Conservation (phyloP, 1,140 invertebrate species). For the Drosophila pectinifera region DNA sequence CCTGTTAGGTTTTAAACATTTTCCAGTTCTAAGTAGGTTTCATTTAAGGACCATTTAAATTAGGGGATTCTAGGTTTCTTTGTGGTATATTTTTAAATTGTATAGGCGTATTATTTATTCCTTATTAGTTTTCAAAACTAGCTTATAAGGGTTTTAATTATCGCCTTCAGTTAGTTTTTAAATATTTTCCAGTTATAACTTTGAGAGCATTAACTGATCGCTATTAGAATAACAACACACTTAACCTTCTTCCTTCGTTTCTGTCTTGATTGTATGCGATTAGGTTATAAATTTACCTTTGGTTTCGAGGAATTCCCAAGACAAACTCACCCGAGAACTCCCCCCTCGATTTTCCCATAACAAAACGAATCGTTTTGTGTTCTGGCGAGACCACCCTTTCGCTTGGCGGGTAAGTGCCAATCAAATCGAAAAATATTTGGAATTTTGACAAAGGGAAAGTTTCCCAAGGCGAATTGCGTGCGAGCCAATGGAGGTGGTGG, state of each 20-base stretch:
- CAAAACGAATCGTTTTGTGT: constrained; percentile 52
- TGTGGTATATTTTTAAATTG: too few relatives aligned
- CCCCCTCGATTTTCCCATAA: constrained; percentile 54
- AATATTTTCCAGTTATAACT: too few relatives aligned
- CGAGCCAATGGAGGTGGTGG: constrained; percentile 33
- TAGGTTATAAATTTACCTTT: constrained; percentile 18
- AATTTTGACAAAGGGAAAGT: constrained; percentile 75
- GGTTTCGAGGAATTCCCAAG: constrained; percentile 30
- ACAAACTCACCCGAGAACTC: constrained; percentile 20
- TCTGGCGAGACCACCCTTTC: constrained; percentile 45
- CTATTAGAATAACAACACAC: neutral
- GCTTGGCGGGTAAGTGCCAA: constrained; percentile 64
- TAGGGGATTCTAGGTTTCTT: too few relatives aligned
- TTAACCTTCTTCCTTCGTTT: neutral
- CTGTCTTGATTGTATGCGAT: constrained; percentile 1
- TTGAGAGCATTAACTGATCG: too few relatives aligned
- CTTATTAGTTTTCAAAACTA: too few relatives aligned
- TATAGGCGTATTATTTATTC: too few relatives aligned
- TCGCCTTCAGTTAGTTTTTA: too few relatives aligned
- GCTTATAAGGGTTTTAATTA: too few relatives aligned
- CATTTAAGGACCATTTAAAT: too few relatives aligned
- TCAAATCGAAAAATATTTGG: constrained; percentile 64
- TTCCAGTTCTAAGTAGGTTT: too few relatives aligned
- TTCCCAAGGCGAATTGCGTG: constrained; percentile 80
- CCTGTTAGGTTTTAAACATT: too few relatives aligned